These are phyloP conservation scores for Columba livia DNA, from an alignment of 2,113 vertebrate species.

Conservation along the genomic window DNA sequence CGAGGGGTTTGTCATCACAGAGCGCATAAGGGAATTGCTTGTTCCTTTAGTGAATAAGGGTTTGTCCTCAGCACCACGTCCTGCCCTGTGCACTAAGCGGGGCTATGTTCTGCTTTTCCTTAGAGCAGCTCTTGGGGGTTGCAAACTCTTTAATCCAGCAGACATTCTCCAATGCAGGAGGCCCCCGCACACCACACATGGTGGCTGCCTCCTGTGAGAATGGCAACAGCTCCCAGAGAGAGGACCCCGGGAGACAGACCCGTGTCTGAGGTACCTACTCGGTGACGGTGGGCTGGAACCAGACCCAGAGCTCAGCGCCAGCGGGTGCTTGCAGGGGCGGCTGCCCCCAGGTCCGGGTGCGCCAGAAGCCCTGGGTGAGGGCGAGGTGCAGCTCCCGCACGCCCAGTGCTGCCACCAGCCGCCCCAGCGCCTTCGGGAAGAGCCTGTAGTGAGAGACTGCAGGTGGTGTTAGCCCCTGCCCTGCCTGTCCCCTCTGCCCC, in stretches of 20 bases:
- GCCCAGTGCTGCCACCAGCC: constrained; percentile 91
- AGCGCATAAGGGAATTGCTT: background rate
- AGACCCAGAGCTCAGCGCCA: constrained; percentile 86
- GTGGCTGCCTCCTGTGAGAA: accelerated
- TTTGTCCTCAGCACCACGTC: background rate
- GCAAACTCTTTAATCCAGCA: background rate
- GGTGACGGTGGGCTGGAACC: constrained; percentile 91
- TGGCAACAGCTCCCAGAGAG: accelerated
- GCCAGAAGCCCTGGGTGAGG: constrained; percentile 91
- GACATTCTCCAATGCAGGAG: background rate
- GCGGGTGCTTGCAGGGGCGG: constrained; percentile 89
- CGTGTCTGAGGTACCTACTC: constrained; percentile 78
- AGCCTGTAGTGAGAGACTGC: constrained; percentile 94
- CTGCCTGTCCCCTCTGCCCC: background rate
- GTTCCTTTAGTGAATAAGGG: background rate
- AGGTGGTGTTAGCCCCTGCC: background rate
- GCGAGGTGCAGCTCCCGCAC: constrained; percentile 90
- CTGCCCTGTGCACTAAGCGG: background rate
- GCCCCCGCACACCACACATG: accelerated
- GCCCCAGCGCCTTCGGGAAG: constrained; percentile 94
- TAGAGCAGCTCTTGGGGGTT: background rate
- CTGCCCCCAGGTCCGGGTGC: constrained; percentile 92
- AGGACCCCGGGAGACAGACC: background rate
- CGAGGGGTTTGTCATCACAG: background rate
- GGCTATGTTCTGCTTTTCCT: background rate